Conservation (phyloP, 2,888 invertebrate species). For the Cephus spinipes region DNA sequence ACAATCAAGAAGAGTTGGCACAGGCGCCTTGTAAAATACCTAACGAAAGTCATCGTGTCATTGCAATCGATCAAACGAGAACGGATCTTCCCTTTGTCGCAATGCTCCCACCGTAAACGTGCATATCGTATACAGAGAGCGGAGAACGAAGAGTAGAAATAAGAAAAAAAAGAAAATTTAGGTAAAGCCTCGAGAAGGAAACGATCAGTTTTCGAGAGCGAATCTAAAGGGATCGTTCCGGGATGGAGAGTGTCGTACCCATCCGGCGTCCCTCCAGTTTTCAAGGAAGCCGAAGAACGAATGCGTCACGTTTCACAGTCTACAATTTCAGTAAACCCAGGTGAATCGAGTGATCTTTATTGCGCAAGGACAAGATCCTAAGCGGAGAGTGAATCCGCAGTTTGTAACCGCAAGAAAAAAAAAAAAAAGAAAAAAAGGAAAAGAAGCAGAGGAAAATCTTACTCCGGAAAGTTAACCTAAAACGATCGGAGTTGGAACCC, state of each 20-base stretch:
- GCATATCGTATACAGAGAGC: not conserved
- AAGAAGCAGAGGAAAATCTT: not conserved
- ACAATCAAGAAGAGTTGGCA: not conserved
- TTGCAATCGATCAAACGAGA: not conserved
- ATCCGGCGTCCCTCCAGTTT: not conserved
- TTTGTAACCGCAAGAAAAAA: not conserved
- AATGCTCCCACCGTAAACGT: not conserved
- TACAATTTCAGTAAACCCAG: not conserved
- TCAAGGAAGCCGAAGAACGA: not conserved
- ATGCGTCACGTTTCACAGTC: not conserved
- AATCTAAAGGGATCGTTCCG: not conserved
- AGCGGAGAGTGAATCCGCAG: not conserved
- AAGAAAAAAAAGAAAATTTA: not conserved
- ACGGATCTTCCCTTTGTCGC: not conserved
- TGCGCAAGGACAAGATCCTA: not conserved
- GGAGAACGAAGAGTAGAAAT: not conserved
- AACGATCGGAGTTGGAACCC: too few species aligned
- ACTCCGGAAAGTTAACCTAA: constrained; percentile 15
- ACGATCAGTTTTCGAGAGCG: not conserved
- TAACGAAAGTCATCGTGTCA: not conserved
- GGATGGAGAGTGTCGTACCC: not conserved
- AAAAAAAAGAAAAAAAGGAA: not conserved
- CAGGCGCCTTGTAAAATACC: not conserved
- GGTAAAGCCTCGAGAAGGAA: not conserved
- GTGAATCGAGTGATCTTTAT: not conserved